phyloP scores from a whole-genome alignment of 1,140 invertebrate genomes.

The Neodiprion virginianus region DNA sequence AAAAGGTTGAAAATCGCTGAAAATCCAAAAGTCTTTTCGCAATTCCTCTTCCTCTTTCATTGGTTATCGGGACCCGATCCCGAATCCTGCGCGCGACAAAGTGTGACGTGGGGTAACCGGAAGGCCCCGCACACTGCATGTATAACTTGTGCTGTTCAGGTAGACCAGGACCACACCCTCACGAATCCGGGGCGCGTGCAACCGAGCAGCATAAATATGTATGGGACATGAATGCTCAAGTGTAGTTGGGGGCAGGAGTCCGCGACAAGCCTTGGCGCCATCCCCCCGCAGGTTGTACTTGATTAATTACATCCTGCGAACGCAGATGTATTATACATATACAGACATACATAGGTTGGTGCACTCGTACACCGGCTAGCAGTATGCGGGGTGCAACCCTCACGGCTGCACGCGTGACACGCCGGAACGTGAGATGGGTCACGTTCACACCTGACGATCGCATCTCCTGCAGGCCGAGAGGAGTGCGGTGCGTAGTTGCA shows the following conservation, averaged over 20 bases:
- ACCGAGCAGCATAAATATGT: constrained; percentile 53
- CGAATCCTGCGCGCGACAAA: too few species aligned
- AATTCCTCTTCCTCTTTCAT: too few species aligned
- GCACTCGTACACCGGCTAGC: not conserved
- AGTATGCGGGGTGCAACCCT: not conserved
- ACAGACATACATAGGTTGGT: too few species aligned
- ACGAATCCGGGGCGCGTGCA: constrained; percentile 31
- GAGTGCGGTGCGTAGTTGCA: too few species aligned
- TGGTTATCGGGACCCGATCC: too few species aligned
- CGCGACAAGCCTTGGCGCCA: constrained; percentile 27
- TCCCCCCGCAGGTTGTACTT: constrained; percentile 17
- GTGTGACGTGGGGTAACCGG: too few species aligned
- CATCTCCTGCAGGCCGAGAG: not conserved
- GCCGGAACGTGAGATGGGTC: not conserved
- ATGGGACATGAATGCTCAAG: constrained; percentile 58
- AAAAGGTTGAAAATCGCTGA: too few species aligned
- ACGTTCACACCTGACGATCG: constrained; percentile 1
- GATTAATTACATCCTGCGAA: constrained; percentile 5
- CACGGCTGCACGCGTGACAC: constrained; percentile 8
- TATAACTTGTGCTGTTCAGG: too few species aligned
- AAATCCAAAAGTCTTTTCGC: too few species aligned
- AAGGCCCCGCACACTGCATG: too few species aligned
- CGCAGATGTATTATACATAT: too few species aligned
- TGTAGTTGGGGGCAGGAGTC: constrained; percentile 16
- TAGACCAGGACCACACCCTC: too few species aligned